Evolutionary conservation across 1,140 invertebrate species (phyloP).

Genomic region (Lepidotrigona ventralis): DNA sequence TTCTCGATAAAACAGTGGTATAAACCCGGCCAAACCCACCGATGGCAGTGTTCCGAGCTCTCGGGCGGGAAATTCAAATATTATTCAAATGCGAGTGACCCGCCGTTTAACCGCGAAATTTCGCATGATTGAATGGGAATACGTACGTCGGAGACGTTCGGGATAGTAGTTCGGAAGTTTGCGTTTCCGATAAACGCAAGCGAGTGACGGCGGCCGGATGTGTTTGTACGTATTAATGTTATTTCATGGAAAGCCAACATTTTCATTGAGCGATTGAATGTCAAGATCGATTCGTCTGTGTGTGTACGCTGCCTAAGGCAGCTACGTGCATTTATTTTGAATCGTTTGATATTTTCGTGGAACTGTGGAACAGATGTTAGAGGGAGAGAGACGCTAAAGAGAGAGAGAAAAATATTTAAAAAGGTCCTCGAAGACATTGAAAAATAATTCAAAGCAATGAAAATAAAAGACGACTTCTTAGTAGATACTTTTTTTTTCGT

Average conservation of each 20-base stretch:
- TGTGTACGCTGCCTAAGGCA: background rate
- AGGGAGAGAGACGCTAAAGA: too few species aligned
- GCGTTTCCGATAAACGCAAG: background rate
- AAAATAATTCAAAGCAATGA: too few species aligned
- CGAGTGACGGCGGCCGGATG: background rate
- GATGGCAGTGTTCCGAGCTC: background rate
- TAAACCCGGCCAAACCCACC: background rate
- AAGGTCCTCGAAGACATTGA: too few species aligned
- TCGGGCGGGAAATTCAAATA: conserved; percentile 35
- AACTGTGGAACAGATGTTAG: too few species aligned
- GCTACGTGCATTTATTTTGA: too few species aligned
- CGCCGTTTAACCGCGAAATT: conserved; percentile 25
- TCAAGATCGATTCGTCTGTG: background rate
- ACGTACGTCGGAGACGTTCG: background rate
- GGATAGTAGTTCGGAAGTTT: background rate
- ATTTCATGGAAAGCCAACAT: background rate
- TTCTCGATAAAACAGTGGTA: background rate
- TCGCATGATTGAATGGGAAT: conserved; percentile 5
- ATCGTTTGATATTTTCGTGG: too few species aligned
- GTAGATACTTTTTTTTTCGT: too few species aligned
- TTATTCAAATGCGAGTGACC: conserved; percentile 47
- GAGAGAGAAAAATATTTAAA: too few species aligned
- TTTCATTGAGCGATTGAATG: background rate
- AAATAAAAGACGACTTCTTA: too few species aligned
- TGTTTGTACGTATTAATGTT: background rate